A percentile compares a stretch with the other conserved stretches of the same genome.
phyloP scores from a whole-genome alignment of 2,888 invertebrate species.

The Priocnemis perturbator region DNA sequence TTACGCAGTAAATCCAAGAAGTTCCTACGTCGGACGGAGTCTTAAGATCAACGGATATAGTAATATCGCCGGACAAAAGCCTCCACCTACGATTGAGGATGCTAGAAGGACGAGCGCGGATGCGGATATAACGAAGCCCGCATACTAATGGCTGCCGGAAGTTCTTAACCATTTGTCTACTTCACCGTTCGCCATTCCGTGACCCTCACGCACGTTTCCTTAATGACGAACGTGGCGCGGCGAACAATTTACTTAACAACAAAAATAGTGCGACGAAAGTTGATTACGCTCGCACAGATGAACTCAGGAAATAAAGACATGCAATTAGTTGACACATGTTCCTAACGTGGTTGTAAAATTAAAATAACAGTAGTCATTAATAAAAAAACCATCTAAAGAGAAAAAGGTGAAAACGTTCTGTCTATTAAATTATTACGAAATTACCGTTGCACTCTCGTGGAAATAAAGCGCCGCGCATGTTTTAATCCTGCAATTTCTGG shows the following conservation, averaged over 20 bases:
- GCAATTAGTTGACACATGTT: too few relatives aligned
- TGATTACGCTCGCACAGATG: not conserved
- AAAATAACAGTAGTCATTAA: too few relatives aligned
- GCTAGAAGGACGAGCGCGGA: constrained; percentile 50
- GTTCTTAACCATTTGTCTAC: constrained; percentile 58
- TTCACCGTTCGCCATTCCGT: constrained; percentile 33
- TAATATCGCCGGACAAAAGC: constrained; percentile 55
- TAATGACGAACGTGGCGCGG: constrained; percentile 21
- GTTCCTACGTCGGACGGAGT: too few relatives aligned
- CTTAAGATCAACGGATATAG: constrained; percentile 55
- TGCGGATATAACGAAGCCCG: constrained; percentile 67
- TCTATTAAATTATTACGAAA: too few relatives aligned
- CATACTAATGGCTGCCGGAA: constrained; percentile 70
- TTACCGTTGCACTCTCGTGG: too few relatives aligned
- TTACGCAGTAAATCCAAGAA: too few relatives aligned
- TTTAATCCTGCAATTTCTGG: constrained; percentile 10
- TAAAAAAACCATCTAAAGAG: too few relatives aligned
- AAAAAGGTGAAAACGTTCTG: too few relatives aligned
- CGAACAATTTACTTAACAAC: constrained; percentile 21
- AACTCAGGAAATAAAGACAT: too few relatives aligned
- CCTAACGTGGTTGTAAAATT: too few relatives aligned
- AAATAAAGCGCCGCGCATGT: constrained; percentile 33
- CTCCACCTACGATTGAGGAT: constrained; percentile 54
- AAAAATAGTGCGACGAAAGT: not conserved
- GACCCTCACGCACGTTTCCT: too few relatives aligned